Base-by-base conservation (phyloP, 1,140 invertebrate genomes). In the Halictus rubicundus region DNA sequence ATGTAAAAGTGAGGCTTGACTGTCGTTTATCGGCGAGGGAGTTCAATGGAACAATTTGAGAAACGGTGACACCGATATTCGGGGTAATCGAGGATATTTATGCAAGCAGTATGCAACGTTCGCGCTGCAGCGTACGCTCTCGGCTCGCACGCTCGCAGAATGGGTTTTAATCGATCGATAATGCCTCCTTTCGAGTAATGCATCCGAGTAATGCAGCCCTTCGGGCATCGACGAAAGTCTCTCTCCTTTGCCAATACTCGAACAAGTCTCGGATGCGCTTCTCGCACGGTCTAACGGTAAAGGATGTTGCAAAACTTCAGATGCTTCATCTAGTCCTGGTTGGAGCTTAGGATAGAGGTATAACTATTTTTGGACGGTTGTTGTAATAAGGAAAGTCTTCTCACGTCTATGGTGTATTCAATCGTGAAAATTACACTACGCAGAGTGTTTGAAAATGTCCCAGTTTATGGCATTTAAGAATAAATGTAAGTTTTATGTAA, bases 41-140 rank as follows among this genome's bases (percentile, higher is more conserved):
- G 25, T 21, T 39, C 75, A 37, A 77, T 70, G 16, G 39, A 39
- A 27, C 75, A 25, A 37, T 49, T 61, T 70, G 75, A 77, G 57
- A 71, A 78, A 78, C 71, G 75, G 75, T 39, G 52, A 39, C 57
- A 16, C 0, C 75, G 57, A 71, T 78, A 78, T 78, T n/a, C 75
- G 59, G 46, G 59, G 7, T 46, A 71, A 71, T 78, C 75, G 68
- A 71, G n/a, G 75, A 78, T 78, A 78, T 78, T 78, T 78, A 78
- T 78, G 75, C 46, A 71, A 78, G 68, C 68, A 52, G 68, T 19
- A 7, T 32, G 37, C 52, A 4, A 66, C 52, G 23, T 46, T 2
- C 46, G n/a, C 16, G n/a, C 46, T 27, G 8, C 21, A 9, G 10
- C 39, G 6, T 19, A 54, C 19, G 52, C 19, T 32, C 52, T 6